Evolutionary conservation across 2,888 invertebrate genomes (phyloP), one percentile per base, ranked within the genome.

Genomic region (Enchytraeus crypticus): DNA sequence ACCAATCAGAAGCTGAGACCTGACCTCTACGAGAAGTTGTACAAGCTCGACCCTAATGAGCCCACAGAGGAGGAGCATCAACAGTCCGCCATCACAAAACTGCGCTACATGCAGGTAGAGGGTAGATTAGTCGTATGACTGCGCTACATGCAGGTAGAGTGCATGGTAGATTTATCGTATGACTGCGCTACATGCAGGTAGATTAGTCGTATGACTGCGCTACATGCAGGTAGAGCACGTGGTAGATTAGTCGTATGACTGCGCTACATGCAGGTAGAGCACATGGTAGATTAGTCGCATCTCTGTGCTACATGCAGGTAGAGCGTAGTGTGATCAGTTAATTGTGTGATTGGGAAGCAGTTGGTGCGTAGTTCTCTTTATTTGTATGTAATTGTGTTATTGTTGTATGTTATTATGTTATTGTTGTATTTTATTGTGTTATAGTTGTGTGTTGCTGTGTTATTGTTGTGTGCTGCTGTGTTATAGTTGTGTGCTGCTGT

Each of bases 11-110:
- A 85, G 51, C 86, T 90, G 23, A 84, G 96, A 54, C 75, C 73
- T 3, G 97, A 97, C 81, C 83, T 97, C 38, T 97, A 93, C 79
- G 87, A 90, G 71, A 97, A 97, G 83, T 96, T 97, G 95, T 84
- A 95, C 45, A 86, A 88, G 5, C 85, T 97, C 21, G 92, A 96
- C 77, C 88, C 89, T 0, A 82, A 80, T 60, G 92, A 91, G 1
- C 93, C 95, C 27, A 92, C 89, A 5, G 81, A 83, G 56, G 87
- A 88, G 62, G 97, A 97, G 77, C 88, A 89, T 75, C 82, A 84
- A 49, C 82, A 84, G 5, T 84, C 87, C 71, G 90, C 93, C 18
- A 88, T 97, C 51, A 96, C 96, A 11, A 97, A 97, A 81, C 83
- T 96, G 70, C 86, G 95, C 45, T 97, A 97, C 81, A 96, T 96